Base-by-base conservation (phyloP, 2,797 vertebrate species). In the Cynodonichthys magdalenae region DNA sequence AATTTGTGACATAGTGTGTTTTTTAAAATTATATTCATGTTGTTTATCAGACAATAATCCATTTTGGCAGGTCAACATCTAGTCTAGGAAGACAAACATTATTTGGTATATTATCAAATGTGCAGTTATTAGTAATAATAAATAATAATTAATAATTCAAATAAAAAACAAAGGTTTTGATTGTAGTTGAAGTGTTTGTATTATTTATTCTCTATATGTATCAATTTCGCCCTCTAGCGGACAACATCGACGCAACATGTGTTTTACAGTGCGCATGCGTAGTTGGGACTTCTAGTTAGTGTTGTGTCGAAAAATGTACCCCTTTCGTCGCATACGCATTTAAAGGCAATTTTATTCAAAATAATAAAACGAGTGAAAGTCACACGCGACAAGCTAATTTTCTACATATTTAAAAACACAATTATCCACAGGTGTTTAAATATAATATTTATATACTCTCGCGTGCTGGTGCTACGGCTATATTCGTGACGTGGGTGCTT, bases 251-350 rank as follows among this genome's bases (percentile, higher is more conserved):
- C 9, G 51, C 34, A 39, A 24, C 75, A 29, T 5, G 10, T n/a
- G 36, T 15, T 5, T 24, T 49, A 4, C 20, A 73, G 52, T 74
- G 84, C 89, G 88, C 87, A 3, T 85, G 89, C 84, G 59, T 84
- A 17, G 0, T 11, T 0, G 12, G 48, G 3, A 74, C 63, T 78
- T 87, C 84, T 83, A 81, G 72, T 77, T 71, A 91, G 46, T 48
- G 46, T 48, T 48, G 46, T 48, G 19, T 19, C 10, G 19, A 20
- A 48, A 48, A 48, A 20, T 1, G n/a, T 9, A 4, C 19, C n/a
- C 45, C 3, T 47, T 2, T 47, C 3, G 18, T 47, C 4, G 6
- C 6, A 19, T 10, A 6, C 3, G n/a, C n/a, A 18, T 39, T 39
- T 39, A 12, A 34, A 31, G 5, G 31, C 5, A 7, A 2, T 39